phyloP scores from a whole-genome alignment of 2,113 vertebrate species.

The Tachysurus fulvidraco region DNA sequence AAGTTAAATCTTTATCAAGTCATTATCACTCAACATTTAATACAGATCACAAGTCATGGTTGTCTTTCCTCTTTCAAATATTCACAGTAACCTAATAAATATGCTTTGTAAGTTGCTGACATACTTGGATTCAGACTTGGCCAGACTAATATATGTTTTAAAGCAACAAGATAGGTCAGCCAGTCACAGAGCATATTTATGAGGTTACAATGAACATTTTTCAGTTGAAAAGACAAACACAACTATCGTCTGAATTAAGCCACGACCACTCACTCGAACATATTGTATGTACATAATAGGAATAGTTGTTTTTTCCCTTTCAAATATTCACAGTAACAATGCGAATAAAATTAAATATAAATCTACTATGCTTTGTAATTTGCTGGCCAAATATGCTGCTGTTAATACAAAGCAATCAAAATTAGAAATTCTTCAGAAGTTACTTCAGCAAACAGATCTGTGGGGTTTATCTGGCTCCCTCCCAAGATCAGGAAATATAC shows the following conservation, averaged over 20 bases:
- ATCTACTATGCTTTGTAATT: not conserved
- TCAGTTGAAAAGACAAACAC: not conserved
- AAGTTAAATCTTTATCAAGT: not conserved
- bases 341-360: not conserved
- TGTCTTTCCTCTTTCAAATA: not conserved
- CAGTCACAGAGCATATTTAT: not conserved
- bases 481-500: conserved; percentile 6
- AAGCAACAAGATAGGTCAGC: not conserved
- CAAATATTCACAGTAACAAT: not conserved
- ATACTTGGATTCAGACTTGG: not conserved
- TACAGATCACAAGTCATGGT: not conserved
- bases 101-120: not conserved
- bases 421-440: not conserved
- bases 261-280: not conserved
- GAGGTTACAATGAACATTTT: conserved; percentile 1
- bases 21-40: not conserved
- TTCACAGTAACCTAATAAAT: conserved; percentile 3
- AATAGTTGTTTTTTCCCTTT: not conserved
- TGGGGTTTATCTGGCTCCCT: not conserved
- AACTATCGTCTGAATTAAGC: not conserved
- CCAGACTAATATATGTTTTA: not conserved
- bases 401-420: not conserved
- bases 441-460: not conserved
- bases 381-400: not conserved
- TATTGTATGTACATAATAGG: not conserved